Evolutionary conservation across 2,888 invertebrate species (phyloP).

Genomic region (Platycheirus rosarum): DNA sequence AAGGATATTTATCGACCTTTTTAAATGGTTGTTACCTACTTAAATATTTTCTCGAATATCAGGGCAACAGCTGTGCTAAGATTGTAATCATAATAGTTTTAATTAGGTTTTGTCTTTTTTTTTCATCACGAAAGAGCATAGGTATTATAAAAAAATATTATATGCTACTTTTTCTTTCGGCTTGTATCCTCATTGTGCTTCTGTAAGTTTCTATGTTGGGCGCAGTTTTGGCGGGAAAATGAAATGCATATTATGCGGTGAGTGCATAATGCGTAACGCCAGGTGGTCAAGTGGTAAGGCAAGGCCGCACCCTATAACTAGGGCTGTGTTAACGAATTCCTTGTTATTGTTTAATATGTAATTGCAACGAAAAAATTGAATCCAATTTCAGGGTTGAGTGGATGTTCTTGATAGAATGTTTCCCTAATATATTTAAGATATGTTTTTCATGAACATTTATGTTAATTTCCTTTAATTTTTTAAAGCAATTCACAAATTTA

Average conservation of each 20-base stretch:
- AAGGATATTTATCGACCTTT: slow-evolving; percentile 6
- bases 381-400: slow-evolving; percentile 37
- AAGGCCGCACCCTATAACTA: slow-evolving; percentile 20
- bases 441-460: no score
- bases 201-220: slow-evolving; percentile 5
- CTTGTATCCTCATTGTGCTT: neutral
- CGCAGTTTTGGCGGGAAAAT: slow-evolving; percentile 29
- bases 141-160: neutral
- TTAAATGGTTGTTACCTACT: slow-evolving; percentile 35
- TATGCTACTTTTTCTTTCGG: slow-evolving; percentile 5
- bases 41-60: slow-evolving; percentile 2
- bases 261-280: slow-evolving; percentile 50
- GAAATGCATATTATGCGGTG: slow-evolving; percentile 9
- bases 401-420: slow-evolving; percentile 2
- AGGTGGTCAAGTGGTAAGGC: slow-evolving; percentile 51
- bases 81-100: slow-evolving; percentile 52
- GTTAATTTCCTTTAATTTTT: no score
- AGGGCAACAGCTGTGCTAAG: slow-evolving; percentile 51
- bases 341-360: neutral
- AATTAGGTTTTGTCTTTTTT: slow-evolving; percentile 45
- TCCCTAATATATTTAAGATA: no score
- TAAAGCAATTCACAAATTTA: no score
- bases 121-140: neutral
- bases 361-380: slow-evolving; percentile 1
- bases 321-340: neutral